These are phyloP conservation scores for Brienomyrus brachyistius DNA, from an alignment of 2,113 vertebrate species.

Conservation along the genomic window DNA sequence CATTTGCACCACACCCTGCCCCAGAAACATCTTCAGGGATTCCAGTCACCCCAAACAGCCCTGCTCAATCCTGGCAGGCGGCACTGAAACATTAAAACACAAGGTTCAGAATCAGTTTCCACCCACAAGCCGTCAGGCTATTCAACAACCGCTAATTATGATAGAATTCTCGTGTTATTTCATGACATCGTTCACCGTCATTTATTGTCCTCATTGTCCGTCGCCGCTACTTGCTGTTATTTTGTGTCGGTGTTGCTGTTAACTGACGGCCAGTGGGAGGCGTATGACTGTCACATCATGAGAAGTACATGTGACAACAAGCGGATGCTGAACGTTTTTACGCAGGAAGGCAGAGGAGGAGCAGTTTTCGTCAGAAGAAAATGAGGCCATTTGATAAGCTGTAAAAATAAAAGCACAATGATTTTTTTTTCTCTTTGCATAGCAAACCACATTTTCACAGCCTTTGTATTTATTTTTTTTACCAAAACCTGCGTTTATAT, in stretches of 20 bases:
- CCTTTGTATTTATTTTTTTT: not conserved
- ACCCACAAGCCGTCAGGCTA: not conserved
- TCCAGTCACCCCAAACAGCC: not conserved
- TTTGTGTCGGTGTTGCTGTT: not conserved
- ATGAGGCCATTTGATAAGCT: not conserved
- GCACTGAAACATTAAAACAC: not conserved
- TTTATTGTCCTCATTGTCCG: not conserved
- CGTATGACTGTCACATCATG: not conserved
- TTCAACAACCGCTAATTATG: not conserved
- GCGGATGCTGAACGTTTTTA: not conserved
- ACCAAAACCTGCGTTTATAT: not conserved
- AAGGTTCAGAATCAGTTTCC: not conserved
- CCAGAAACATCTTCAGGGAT: not conserved
- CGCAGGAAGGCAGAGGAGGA: no score
- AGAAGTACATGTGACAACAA: not conserved
- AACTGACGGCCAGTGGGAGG: not conserved
- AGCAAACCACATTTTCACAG: not conserved
- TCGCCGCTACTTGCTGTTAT: not conserved
- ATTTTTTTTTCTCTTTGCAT: not conserved
- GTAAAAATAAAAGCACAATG: not conserved
- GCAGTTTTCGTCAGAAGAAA: not conserved
- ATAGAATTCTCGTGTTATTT: not conserved
- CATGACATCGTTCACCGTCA: not conserved
- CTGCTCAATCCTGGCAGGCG: not conserved
- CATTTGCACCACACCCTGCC: not conserved